These are phyloP conservation scores for Lytechinus pictus DNA, from an alignment of 35 echinoderm and acorn worm genomes.

Conservation along the genomic window DNA sequence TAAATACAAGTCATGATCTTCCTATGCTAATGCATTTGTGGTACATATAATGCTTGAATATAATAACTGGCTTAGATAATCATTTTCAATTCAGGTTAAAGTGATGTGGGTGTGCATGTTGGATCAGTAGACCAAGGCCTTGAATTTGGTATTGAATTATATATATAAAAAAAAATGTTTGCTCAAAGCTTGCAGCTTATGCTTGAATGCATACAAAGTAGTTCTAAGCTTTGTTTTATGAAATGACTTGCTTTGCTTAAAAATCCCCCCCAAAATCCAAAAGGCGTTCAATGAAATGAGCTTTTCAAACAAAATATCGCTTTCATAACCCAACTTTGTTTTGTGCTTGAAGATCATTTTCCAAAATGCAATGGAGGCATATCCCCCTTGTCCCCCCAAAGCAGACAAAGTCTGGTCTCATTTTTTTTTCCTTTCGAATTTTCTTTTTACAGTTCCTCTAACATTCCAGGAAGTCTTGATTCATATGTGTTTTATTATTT, in stretches of 20 bases:
- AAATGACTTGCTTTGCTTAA: slow-evolving; percentile 5
- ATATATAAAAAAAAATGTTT: not conserved
- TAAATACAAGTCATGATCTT: not conserved
- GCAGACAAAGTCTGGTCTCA: not conserved
- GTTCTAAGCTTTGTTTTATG: not conserved
- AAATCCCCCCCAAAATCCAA: not conserved
- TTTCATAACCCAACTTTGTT: not conserved
- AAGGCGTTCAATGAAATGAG: not conserved
- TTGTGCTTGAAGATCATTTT: not conserved
- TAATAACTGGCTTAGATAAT: too few species aligned
- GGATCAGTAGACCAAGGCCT: not conserved
- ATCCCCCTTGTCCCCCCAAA: not conserved
- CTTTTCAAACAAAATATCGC: not conserved
- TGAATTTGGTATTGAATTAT: not conserved
- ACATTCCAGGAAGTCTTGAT: not conserved
- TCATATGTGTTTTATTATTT: not conserved
- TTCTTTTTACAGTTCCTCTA: not conserved
- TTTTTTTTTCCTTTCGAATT: not conserved
- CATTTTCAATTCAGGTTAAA: not conserved
- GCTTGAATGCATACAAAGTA: not conserved
- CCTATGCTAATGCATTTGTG: not conserved
- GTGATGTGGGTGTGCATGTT: not conserved
- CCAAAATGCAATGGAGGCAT: not conserved
- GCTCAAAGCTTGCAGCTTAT: not conserved
- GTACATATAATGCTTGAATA: not conserved